Evolutionary conservation across 2,888 invertebrate species (phyloP).

Genomic region (Dicycla oo): DNA sequence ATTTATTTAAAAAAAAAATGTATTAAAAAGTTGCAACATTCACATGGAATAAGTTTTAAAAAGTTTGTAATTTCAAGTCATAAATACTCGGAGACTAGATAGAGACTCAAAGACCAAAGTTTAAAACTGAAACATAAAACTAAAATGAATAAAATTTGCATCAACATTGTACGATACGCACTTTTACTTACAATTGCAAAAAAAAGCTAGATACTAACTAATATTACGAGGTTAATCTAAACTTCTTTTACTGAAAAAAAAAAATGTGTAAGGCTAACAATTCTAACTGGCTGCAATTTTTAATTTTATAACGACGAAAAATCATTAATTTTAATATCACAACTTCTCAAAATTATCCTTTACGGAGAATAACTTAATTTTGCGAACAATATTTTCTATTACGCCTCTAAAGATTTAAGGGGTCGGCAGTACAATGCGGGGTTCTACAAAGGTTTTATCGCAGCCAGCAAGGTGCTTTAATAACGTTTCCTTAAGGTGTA

Average conservation of each 20-base stretch:
- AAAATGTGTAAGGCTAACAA: background rate
- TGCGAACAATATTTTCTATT: constrained; percentile 69
- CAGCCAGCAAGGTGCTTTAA: constrained; percentile 55
- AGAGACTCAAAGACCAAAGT: constrained; percentile 33
- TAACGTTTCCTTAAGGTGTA: constrained; percentile 66
- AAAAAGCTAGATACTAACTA: background rate
- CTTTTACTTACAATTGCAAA: background rate
- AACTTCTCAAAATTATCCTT: constrained; percentile 54
- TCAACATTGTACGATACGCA: constrained; percentile 22
- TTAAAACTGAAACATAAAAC: constrained; percentile 36
- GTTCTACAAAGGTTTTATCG: constrained; percentile 66
- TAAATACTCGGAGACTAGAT: constrained; percentile 36
- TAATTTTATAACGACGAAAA: constrained; percentile 35
- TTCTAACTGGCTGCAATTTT: constrained; percentile 29
- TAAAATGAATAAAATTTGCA: constrained; percentile 48
- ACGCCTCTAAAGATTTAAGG: constrained; percentile 65
- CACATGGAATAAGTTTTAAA: constrained; percentile 33
- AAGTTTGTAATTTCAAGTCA: constrained; percentile 26
- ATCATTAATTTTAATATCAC: constrained; percentile 60
- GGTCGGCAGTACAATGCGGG: constrained; percentile 62
- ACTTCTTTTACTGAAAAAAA: background rate
- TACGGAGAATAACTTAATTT: constrained; percentile 66
- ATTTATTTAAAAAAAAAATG: background rate
- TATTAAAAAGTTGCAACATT: constrained; percentile 24
- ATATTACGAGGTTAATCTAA: constrained; percentile 9